phyloP scores from a whole-genome alignment of 2,888 invertebrate species.

The Drosophila engyochracea region DNA sequence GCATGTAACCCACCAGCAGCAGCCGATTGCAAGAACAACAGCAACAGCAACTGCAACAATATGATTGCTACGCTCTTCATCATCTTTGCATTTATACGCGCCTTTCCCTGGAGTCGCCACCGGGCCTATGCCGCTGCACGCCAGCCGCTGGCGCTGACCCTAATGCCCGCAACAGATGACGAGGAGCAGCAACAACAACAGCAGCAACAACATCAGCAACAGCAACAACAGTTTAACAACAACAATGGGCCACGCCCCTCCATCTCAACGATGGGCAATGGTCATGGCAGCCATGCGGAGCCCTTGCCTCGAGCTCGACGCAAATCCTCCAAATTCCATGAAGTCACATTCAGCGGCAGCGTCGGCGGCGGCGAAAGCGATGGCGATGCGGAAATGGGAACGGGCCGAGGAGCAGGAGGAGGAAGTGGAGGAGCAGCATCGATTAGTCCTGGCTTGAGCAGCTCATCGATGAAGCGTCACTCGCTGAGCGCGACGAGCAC shows the following conservation, averaged over 20 bases:
- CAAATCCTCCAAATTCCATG: constrained; percentile 81
- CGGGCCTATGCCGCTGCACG: constrained; percentile 42
- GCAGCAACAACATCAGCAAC: constrained; percentile 11
- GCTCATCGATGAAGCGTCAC: constrained; percentile 50
- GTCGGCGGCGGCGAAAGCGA: constrained; percentile 80
- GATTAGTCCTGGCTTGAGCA: constrained; percentile 1
- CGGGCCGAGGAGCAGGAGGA: not conserved
- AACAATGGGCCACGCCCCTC: constrained; percentile 66
- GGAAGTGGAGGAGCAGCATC: not conserved
- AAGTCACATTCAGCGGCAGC: constrained; percentile 82
- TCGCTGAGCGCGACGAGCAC: constrained; percentile 70
- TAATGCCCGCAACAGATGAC: constrained; percentile 40
- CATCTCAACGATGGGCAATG: constrained; percentile 49
- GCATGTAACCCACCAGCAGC: constrained; percentile 3
- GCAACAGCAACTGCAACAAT: constrained; percentile 14
- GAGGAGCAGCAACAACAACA: constrained; percentile 26
- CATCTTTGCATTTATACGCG: constrained; percentile 85
- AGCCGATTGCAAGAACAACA: not conserved
- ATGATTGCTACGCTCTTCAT: constrained; percentile 86
- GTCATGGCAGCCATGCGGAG: constrained; percentile 39
- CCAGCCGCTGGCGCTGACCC: constrained; percentile 54
- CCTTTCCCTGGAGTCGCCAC: constrained; percentile 84
- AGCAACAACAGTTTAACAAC: constrained; percentile 27
- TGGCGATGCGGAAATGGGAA: constrained; percentile 35
- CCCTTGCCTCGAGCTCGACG: constrained; percentile 55